Conservation (phyloP, 1,140 invertebrate genomes). For the Pachypsylla venusta region DNA sequence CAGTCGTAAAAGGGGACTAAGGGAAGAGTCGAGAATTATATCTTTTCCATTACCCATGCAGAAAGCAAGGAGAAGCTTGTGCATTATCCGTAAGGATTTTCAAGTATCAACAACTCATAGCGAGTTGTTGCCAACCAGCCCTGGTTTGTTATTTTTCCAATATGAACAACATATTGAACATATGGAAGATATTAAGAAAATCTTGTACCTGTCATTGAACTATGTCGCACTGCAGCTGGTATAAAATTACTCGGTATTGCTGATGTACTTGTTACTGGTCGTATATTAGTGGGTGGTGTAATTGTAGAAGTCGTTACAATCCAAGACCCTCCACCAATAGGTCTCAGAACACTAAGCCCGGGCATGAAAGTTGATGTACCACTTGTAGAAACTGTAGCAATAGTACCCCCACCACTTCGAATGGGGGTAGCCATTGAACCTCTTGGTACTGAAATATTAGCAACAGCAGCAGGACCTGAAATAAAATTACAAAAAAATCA, state of each 20-base stretch:
- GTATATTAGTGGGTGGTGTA: conserved; percentile 1
- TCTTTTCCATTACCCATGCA: too few relatives aligned
- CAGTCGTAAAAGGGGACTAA: too few relatives aligned
- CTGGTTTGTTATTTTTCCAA: too few relatives aligned
- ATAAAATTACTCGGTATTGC: neutral
- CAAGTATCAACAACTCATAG: too few relatives aligned
- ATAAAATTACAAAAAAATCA: too few relatives aligned
- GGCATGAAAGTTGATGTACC: neutral
- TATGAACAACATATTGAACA: too few relatives aligned
- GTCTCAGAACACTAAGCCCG: neutral
- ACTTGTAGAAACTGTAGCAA: neutral
- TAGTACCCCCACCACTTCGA: neutral
- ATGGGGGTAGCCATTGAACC: neutral
- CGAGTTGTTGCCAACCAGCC: too few relatives aligned
- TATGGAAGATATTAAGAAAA: too few relatives aligned
- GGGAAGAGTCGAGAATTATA: too few relatives aligned
- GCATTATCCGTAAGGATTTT: too few relatives aligned
- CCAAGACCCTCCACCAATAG: neutral
- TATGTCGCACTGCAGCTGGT: neutral
- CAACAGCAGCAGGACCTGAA: neutral
- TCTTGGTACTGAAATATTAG: neutral
- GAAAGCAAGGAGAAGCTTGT: too few relatives aligned
- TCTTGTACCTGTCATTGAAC: conserved; percentile 4
- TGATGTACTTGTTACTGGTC: neutral
- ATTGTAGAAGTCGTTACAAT: neutral